Evolutionary conservation across 2,113 vertebrate species (phyloP).

Genomic region (Numida meleagris): DNA sequence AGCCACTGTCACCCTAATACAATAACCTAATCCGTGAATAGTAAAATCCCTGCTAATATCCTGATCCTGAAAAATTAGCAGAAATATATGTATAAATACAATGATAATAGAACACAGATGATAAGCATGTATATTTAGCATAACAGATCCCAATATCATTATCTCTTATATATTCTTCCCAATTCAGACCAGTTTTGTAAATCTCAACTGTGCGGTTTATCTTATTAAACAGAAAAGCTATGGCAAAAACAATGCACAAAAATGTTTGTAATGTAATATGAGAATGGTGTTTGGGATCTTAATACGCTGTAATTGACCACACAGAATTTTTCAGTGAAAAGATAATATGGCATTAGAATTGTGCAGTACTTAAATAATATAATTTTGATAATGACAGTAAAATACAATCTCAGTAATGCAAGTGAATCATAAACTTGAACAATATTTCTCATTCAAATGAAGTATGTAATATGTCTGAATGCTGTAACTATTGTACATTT

Average conservation of each 20-base stretch:
- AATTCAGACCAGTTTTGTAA: background rate
- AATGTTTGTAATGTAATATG: constrained; percentile 60
- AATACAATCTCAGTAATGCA: constrained; percentile 57
- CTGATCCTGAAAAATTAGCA: background rate
- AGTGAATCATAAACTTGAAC: constrained; percentile 67
- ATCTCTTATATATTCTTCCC: background rate
- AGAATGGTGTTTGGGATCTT: constrained; percentile 44
- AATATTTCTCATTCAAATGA: constrained; percentile 70
- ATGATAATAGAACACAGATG: background rate
- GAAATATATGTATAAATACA: background rate
- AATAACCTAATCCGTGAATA: background rate
- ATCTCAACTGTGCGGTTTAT: background rate
- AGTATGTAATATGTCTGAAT: constrained; percentile 55
- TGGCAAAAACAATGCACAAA: background rate
- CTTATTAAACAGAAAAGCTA: background rate
- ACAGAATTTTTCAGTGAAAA: constrained; percentile 40
- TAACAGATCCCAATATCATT: background rate
- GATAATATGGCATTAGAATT: constrained; percentile 69
- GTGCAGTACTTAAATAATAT: constrained; percentile 71
- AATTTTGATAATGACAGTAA: constrained; percentile 75
- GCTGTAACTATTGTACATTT: constrained; percentile 18
- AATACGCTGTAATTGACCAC: constrained; percentile 35
- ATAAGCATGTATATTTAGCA: background rate
- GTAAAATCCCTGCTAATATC: background rate
- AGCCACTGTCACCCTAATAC: background rate